Base-by-base conservation (phyloP, 23 tunicate genomes). In the Ciona savignyi region DNA sequence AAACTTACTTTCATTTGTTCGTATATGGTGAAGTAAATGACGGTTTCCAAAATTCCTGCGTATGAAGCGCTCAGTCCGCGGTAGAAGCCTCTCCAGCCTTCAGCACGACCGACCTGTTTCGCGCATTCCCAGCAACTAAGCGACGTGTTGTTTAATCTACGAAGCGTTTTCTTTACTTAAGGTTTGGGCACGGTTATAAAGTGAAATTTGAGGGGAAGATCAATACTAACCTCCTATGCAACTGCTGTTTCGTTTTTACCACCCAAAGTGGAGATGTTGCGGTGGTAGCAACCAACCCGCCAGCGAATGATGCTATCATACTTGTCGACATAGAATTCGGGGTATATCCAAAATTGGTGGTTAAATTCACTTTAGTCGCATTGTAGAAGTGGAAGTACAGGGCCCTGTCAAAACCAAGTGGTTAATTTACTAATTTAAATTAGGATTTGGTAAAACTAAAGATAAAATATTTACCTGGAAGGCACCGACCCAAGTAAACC, bases 251-350 rank as follows among this genome's bases (percentile, higher is more conserved):
- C 26, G 85, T 82, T 60, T 88, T 88, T 9, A 88, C 25, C 23
- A 88, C 87, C 96, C 96, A 88, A 32, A 88, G 29, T 0, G 96
- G 96, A 56, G 78, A 25, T n/a, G 96, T 81, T 21, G 78, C 74
- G 1, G 96, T 77, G 25, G 83, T 75, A 48, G 86, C 70, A 22
- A 72, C 71, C 34, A 88, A 27, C 1, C 87, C 83, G 29, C 87
- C 96, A 69, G 80, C 75, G 9, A 68, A 48, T 22, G 87, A 74
- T 1, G 96, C 80, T 15, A 71, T 9, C 1, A 88, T 68, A 24
- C 78, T 77, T 0, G 71, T 73, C 4, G 23, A n/a, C 56, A 42
- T 42, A 9, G 56, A 42, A 42, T 42, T 42, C 56, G 56, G 11
- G 9, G 56, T 42, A 42, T 6, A 15, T 42, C 56, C 56, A 42